Evolutionary conservation across 2,113 vertebrate species (phyloP).

Genomic region (Hystrix brachyura): DNA sequence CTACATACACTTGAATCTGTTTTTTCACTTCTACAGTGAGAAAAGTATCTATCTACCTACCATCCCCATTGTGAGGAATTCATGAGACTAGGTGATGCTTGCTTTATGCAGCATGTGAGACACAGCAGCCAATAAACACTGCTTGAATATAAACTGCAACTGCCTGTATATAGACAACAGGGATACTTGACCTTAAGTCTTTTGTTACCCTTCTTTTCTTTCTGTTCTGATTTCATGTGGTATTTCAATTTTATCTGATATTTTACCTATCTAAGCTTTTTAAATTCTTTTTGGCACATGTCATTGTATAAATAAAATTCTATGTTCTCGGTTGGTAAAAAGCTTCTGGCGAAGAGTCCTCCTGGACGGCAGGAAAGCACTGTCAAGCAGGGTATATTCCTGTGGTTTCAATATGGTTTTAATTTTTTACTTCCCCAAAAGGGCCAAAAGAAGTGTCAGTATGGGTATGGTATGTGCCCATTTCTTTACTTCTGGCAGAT

Average conservation of each 20-base stretch:
- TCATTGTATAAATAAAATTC: conserved; percentile 22
- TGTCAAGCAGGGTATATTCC: background rate
- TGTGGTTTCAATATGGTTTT: background rate
- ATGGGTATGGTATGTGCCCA: background rate
- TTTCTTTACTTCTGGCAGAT: background rate
- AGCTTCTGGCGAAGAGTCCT: background rate
- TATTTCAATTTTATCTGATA: conserved; percentile 38
- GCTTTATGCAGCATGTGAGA: background rate
- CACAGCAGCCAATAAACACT: background rate
- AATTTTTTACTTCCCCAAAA: background rate
- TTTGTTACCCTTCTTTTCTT: background rate
- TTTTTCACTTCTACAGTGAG: background rate
- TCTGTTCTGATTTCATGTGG: background rate
- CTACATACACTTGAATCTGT: background rate
- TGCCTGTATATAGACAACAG: background rate
- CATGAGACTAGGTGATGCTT: background rate
- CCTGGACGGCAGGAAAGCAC: background rate
- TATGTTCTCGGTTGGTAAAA: background rate
- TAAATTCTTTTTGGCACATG: conserved; percentile 32
- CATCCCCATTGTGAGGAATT: background rate
- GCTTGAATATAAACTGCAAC: background rate
- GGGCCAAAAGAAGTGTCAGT: background rate
- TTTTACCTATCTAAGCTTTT: conserved; percentile 16
- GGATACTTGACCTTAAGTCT: background rate
- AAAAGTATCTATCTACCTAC: background rate